Conservation (phyloP, 2,888 invertebrate species). For the Cylindroiulus punctatus region DNA sequence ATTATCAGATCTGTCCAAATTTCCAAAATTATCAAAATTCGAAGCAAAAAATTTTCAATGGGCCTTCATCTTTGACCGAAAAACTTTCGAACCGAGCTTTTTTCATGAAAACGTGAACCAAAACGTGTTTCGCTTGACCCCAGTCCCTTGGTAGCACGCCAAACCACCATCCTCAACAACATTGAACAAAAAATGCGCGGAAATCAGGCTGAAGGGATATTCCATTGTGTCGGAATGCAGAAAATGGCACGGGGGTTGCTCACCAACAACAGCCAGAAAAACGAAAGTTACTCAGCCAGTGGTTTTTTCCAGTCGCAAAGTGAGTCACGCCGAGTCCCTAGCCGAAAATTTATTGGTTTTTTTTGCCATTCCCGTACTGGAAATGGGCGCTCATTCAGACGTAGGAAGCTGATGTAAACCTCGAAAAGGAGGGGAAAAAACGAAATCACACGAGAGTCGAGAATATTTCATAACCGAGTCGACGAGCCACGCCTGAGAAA, state of each 20-base stretch:
- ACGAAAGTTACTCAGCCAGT: conserved; percentile 4
- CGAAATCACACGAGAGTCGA: not conserved
- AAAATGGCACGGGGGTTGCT: not conserved
- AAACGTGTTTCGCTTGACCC: not conserved
- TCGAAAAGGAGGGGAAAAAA: not conserved
- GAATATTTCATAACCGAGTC: not conserved
- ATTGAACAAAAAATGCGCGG: not conserved
- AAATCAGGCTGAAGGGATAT: not conserved
- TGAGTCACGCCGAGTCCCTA: not conserved
- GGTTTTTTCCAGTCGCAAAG: not conserved
- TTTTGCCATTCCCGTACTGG: not conserved
- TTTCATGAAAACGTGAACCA: not conserved
- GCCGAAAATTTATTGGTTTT: not conserved
- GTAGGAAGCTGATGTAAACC: not conserved
- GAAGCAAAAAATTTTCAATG: too few species aligned
- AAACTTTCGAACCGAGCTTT: not conserved
- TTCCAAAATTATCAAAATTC: too few species aligned
- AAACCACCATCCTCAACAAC: not conserved
- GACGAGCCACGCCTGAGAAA: conserved; percentile 7
- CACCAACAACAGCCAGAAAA: conserved; percentile 4
- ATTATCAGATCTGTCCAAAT: too few species aligned
- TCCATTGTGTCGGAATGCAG: not conserved
- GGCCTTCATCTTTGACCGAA: not conserved
- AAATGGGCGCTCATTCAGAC: not conserved
- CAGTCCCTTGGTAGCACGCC: too few species aligned